Conservation (phyloP, 2,888 invertebrate species). For the Melolontha melolontha region DNA sequence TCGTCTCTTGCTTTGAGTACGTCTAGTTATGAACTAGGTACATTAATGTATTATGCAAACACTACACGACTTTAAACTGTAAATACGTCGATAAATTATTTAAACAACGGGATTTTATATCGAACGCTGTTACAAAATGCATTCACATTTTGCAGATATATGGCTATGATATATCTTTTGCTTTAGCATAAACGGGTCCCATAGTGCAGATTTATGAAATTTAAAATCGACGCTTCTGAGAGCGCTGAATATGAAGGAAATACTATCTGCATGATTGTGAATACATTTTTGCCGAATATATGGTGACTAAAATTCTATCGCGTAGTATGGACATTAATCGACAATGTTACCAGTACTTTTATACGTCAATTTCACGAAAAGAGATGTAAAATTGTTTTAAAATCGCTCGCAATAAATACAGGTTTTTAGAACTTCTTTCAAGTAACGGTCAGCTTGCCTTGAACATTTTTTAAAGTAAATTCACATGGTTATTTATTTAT, state of each 20-base stretch:
- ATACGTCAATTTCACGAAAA: no score
- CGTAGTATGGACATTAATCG: no score
- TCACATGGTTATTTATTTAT: no score
- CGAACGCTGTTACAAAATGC: slow-evolving; percentile 16
- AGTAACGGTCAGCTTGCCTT: no score
- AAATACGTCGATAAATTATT: slow-evolving; percentile 22
- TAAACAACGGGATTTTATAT: slow-evolving; percentile 21
- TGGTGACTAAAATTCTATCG: background rate
- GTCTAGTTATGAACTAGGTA: no score
- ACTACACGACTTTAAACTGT: background rate
- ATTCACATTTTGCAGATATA: slow-evolving; percentile 29
- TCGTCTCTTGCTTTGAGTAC: no score
- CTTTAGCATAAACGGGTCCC: slow-evolving; percentile 15
- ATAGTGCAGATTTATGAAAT: slow-evolving; percentile 34
- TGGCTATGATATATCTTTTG: slow-evolving; percentile 18
- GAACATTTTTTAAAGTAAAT: no score
- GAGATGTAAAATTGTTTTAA: no score
- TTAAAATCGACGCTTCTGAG: slow-evolving; percentile 32
- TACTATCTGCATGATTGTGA: slow-evolving; percentile 25
- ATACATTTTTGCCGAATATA: slow-evolving; percentile 33
- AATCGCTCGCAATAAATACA: no score
- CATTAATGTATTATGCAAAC: background rate
- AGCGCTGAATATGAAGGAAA: slow-evolving; percentile 33
- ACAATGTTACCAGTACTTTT: no score
- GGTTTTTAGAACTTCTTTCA: no score